Conservation (phyloP, 92 coral and sea anemone genomes). For the Pocillopora meandrina region DNA sequence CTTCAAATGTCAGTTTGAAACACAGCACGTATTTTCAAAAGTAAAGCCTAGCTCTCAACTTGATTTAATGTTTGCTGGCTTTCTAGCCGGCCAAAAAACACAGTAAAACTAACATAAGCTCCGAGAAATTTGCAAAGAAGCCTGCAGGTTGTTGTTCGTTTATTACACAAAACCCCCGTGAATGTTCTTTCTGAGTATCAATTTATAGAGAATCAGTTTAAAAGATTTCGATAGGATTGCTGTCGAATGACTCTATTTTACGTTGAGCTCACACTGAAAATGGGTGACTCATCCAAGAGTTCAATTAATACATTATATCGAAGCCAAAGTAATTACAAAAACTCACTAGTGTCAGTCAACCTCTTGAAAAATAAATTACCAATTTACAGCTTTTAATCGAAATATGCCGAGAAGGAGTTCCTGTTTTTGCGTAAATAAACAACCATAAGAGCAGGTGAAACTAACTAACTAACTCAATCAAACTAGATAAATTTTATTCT, state of each 20-base stretch:
- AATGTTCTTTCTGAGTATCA: background rate
- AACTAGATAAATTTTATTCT: background rate
- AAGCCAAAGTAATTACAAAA: constrained; percentile 28
- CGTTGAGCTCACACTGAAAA: background rate
- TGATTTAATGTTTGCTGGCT: background rate
- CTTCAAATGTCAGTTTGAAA: background rate
- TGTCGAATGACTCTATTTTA: background rate
- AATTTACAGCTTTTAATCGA: constrained; percentile 49
- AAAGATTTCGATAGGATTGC: background rate
- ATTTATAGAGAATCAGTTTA: background rate
- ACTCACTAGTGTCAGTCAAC: constrained; percentile 17
- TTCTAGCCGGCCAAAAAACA: background rate
- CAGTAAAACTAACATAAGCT: background rate
- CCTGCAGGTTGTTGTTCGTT: background rate
- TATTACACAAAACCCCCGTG: background rate
- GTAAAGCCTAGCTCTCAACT: background rate
- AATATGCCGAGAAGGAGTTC: constrained; percentile 27
- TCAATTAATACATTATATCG: constrained; percentile 33
- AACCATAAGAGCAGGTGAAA: constrained; percentile 25
- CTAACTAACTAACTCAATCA: background rate
- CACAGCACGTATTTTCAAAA: background rate
- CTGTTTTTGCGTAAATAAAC: constrained; percentile 37
- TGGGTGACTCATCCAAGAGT: constrained; percentile 12
- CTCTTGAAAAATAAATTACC: constrained; percentile 36
- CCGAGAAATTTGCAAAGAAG: background rate